These are phyloP conservation scores for Paracentrotus lividus DNA, from an alignment of 53 echinoderm and acorn worm species.

Conservation along the genomic window DNA sequence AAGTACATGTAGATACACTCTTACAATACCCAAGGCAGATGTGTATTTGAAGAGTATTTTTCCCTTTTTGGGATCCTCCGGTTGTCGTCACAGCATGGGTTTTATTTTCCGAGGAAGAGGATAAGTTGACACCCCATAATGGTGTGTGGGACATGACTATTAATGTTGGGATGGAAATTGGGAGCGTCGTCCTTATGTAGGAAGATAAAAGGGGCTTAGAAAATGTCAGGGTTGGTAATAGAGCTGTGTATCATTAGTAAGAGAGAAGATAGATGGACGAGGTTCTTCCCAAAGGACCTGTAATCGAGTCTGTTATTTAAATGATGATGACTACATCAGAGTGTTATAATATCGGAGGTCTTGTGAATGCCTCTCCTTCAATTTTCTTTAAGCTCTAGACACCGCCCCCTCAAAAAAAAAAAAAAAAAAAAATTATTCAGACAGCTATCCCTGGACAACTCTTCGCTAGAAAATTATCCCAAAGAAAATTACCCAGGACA, in stretches of 20 bases:
- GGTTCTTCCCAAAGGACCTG: not conserved
- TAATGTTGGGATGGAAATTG: slow-evolving; percentile 48
- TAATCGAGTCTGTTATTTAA: not conserved
- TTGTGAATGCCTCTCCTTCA: too few species aligned
- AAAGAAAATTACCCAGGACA: too few species aligned
- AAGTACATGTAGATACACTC: not conserved
- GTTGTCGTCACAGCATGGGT: not conserved
- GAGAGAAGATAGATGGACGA: not conserved
- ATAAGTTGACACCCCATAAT: not conserved
- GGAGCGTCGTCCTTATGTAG: not conserved
- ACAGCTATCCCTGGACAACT: too few species aligned
- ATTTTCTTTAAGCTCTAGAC: too few species aligned
- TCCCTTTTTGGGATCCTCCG: not conserved
- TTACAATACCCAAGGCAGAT: not conserved
- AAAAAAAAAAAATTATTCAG: too few species aligned
- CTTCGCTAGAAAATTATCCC: too few species aligned
- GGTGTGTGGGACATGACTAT: not conserved
- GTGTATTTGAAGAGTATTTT: not conserved
- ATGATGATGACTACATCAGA: too few species aligned
- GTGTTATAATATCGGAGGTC: too few species aligned
- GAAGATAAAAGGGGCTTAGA: slow-evolving; percentile 44
- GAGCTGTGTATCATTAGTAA: not conserved
- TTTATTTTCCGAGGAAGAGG: not conserved
- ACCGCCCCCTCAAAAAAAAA: too few species aligned
- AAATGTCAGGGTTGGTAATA: slow-evolving; percentile 18